These are phyloP conservation scores for Aviceda subcristata DNA, from an alignment of 2,113 vertebrate genomes.

Conservation along the genomic window DNA sequence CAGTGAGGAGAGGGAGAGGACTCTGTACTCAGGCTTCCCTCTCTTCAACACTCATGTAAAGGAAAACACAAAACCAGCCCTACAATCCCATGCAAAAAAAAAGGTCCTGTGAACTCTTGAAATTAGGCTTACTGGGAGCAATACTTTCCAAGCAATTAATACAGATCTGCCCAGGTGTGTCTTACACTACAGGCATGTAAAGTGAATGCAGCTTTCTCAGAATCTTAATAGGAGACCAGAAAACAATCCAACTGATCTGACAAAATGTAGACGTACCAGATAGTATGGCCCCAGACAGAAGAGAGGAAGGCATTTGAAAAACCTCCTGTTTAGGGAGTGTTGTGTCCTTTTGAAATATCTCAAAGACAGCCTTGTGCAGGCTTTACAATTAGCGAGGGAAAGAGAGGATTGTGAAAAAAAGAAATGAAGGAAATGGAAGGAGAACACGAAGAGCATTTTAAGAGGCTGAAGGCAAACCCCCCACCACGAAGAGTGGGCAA, in stretches of 20 bases:
- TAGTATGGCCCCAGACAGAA: neutral
- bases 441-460: conserved; percentile 28
- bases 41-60: neutral
- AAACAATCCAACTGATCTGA: neutral
- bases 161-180: neutral
- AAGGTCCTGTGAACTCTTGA: neutral
- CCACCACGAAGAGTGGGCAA: neutral
- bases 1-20: neutral
- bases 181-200: neutral
- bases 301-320: conserved; percentile 1
- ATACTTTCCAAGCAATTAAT: neutral
- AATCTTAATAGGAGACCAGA: neutral
- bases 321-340: neutral
- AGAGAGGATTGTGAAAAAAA: neutral
- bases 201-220: neutral
- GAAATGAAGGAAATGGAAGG: neutral
- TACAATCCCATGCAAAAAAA: neutral
- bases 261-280: neutral
- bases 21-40: neutral
- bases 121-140: neutral
- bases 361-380: conserved; percentile 48
- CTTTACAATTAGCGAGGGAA: neutral
- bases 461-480: neutral
- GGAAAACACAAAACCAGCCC: neutral
- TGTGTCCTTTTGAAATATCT: conserved; percentile 15